Base-by-base conservation (phyloP, 64 coral and sea anemone genomes). In the Montipora cactus region DNA sequence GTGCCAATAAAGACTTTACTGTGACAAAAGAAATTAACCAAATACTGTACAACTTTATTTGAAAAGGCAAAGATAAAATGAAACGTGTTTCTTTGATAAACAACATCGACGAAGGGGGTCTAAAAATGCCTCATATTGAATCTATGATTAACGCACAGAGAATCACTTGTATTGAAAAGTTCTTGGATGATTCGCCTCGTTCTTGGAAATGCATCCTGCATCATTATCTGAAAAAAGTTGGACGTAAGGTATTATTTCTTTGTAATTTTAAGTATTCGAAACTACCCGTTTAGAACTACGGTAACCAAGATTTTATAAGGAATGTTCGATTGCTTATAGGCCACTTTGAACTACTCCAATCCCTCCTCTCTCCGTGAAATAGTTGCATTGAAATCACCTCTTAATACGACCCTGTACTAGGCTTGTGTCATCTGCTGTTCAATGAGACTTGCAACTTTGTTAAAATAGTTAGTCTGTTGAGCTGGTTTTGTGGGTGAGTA, bases 381-480 rank as follows among this genome's bases (percentile, higher is more conserved):
- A 44, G 57, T 23, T 21, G 67, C 19, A 87, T 28, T 67, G 49
- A 87, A 73, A 4, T 75, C 21, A 18, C 50, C 69, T 47, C 51
- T 21, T 87, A 72, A 7, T 50, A 73, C 49, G 18, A 87, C 14
- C 49, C 13, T 23, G 68, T 48, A 68, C 10, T 62, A 44, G n/a
- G 5, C 67, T 50, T 48, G 37, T 7, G 8, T 47, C 15, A 48
- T 87, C 25, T 67, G 83, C 67, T 87, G 61, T 8, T 87, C 44
- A 25, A 68, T 9, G 4, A 19, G 5, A 14, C 5, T 5, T 15
- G 58, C 19, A 5, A 45, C 67, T 80, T 50, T 85, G 49, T 85
- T 55, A 28, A 85, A 85, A 67, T 66, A 55, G 4, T 59, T 8
- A n/a, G 21, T 44, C 7, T 85, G 81, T n/a, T 85, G 59, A 44